Conservation (phyloP, 1,140 invertebrate species). For the Drosophila yakuba region DNA sequence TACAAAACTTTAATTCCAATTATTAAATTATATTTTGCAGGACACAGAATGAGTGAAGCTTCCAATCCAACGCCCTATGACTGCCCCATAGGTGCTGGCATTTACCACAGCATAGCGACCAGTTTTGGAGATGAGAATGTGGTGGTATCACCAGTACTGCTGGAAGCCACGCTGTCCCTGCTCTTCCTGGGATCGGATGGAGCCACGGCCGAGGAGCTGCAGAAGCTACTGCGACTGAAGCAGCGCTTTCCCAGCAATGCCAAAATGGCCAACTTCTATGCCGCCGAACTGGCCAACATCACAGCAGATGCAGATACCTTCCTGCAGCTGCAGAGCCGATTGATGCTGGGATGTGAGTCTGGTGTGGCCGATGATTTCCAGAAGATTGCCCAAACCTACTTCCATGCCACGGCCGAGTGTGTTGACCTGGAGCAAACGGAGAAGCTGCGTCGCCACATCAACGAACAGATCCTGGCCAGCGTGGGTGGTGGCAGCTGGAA, state of each 20-base stretch:
- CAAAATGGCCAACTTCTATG: slow-evolving; percentile 82
- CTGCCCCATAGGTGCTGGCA: slow-evolving; percentile 44
- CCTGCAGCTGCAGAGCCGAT: slow-evolving; percentile 54
- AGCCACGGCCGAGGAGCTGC: slow-evolving; percentile 69
- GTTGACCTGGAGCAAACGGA: slow-evolving; percentile 62
- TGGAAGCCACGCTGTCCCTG: slow-evolving; percentile 68
- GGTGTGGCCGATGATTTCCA: slow-evolving; percentile 69
- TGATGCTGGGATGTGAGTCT: slow-evolving; percentile 36
- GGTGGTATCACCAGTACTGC: slow-evolving; percentile 68
- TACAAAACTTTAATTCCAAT: neutral
- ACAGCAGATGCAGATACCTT: slow-evolving; percentile 57
- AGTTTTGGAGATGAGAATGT: slow-evolving; percentile 61
- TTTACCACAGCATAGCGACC: slow-evolving; percentile 58
- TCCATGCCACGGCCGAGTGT: slow-evolving; percentile 64
- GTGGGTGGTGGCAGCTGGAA: slow-evolving; percentile 59
- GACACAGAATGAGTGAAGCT: slow-evolving; percentile 52
- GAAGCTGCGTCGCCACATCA: slow-evolving; percentile 53
- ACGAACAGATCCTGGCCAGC: slow-evolving; percentile 45
- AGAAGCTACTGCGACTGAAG: slow-evolving; percentile 58
- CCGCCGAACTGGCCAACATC: slow-evolving; percentile 51
- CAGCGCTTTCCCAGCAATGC: slow-evolving; percentile 76
- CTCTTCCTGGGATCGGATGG: slow-evolving; percentile 77
- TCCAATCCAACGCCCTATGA: slow-evolving; percentile 23
- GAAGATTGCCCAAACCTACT: slow-evolving; percentile 80
- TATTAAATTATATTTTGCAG: neutral